phyloP scores from a whole-genome alignment of 2,797 vertebrate genomes.

The Pseudomugil tenellus region DNA sequence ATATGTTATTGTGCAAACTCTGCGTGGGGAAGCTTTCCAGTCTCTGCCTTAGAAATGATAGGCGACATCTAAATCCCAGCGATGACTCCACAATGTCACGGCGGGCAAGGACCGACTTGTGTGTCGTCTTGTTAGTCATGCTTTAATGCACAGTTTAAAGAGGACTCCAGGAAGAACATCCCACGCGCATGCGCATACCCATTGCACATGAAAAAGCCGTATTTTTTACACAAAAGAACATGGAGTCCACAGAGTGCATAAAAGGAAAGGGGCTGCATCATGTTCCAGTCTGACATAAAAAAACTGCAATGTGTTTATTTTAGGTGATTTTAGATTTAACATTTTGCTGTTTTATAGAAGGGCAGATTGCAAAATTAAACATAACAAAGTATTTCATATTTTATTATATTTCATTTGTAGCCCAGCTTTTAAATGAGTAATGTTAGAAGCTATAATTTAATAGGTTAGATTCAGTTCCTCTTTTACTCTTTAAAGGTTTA shows the following conservation, averaged over 20 bases:
- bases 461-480: slow-evolving; percentile 9
- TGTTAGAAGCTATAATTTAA: slow-evolving; percentile 11
- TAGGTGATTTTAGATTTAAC: slow-evolving; percentile 36
- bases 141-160: slow-evolving; percentile 84
- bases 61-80: slow-evolving; percentile 43
- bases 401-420: slow-evolving; percentile 10
- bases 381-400: background rate
- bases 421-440: slow-evolving; percentile 38
- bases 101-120: slow-evolving; percentile 60
- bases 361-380: background rate
- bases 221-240: slow-evolving; percentile 51
- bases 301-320: slow-evolving; percentile 32
- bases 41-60: slow-evolving; percentile 39
- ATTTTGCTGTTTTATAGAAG: background rate
- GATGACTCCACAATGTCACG: slow-evolving; percentile 52
- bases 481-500: background rate
- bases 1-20: slow-evolving; percentile 49
- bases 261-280: slow-evolving; percentile 55
- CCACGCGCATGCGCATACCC: slow-evolving; percentile 42
- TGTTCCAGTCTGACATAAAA: slow-evolving; percentile 62
- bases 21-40: slow-evolving; percentile 19
- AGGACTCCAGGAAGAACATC: slow-evolving; percentile 74
- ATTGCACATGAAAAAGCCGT: slow-evolving; percentile 30
- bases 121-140: slow-evolving; percentile 80
- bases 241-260: slow-evolving; percentile 47